Conservation (phyloP, 1,140 invertebrate species). For the Apolygus lucorum region DNA sequence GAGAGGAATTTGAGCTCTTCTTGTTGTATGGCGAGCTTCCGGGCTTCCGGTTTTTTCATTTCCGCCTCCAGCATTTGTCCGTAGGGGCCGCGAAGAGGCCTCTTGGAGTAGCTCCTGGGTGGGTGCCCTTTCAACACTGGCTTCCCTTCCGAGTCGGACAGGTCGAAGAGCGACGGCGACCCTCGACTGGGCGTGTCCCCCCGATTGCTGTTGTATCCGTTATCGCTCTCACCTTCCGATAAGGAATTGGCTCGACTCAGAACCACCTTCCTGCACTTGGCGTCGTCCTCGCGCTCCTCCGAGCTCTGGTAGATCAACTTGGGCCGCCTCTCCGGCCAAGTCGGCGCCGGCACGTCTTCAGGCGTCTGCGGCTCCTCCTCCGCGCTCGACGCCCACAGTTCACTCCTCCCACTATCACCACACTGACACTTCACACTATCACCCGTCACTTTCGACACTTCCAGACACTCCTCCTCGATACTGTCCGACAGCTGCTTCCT, state of each 20-base stretch:
- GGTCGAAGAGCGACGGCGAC: constrained; percentile 35
- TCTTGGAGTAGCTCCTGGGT: constrained; percentile 55
- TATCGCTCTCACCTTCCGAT: constrained; percentile 49
- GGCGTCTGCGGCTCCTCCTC: constrained; percentile 47
- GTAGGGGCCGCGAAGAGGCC: constrained; percentile 66
- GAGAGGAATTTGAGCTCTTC: constrained; percentile 48
- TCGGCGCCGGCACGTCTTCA: constrained; percentile 34
- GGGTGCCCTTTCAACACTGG: constrained; percentile 27
- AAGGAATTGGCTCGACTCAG: constrained; percentile 43
- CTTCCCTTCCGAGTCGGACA: constrained; percentile 45
- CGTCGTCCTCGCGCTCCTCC: constrained; percentile 56
- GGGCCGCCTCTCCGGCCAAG: constrained; percentile 38
- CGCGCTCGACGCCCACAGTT: no score
- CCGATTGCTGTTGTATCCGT: constrained; percentile 36
- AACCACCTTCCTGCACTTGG: constrained; percentile 18
- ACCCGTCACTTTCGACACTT: not conserved
- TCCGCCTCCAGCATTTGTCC: constrained; percentile 75
- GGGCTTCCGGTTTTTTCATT: constrained; percentile 59
- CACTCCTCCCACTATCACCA: constrained; percentile 26
- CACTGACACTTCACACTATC: not conserved
- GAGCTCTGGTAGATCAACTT: constrained; percentile 58
- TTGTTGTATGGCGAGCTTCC: constrained; percentile 42
- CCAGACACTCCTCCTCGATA: not conserved
- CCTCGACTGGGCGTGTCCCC: constrained; percentile 30
- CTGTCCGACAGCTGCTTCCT: not conserved